phyloP scores from a whole-genome alignment of 2,797 vertebrate genomes.

The Enoplosus armatus region DNA sequence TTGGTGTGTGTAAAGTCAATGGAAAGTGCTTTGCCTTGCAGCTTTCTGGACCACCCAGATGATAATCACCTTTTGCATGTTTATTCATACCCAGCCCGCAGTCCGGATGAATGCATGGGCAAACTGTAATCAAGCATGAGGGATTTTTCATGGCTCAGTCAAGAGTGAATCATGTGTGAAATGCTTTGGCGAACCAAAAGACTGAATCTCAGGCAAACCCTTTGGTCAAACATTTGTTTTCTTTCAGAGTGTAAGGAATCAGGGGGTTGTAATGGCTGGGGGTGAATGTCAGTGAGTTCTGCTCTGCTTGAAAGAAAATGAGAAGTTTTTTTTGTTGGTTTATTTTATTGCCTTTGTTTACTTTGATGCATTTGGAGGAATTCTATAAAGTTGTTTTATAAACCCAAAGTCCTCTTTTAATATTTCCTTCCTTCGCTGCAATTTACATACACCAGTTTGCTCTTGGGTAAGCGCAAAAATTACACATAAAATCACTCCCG shows the following conservation, averaged over 20 bases:
- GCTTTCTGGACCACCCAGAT: conserved; percentile 52
- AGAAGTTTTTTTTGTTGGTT: not conserved
- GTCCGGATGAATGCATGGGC: conserved; percentile 34
- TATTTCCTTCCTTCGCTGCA: not conserved
- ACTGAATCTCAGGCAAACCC: conserved; percentile 58
- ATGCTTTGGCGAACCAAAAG: conserved; percentile 56
- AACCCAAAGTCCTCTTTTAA: not conserved
- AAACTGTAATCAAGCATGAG: conserved; percentile 59
- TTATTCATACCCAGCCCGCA: conserved; percentile 24
- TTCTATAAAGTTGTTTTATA: conserved; percentile 41
- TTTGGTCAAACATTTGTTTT: not conserved
- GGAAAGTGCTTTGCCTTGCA: conserved; percentile 52
- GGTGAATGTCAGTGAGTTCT: not conserved
- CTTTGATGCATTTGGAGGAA: conserved; percentile 28
- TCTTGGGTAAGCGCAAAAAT: not conserved
- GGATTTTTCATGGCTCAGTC: conserved; percentile 26
- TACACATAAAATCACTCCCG: not conserved
- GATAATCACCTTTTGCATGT: conserved; percentile 48
- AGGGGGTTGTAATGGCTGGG: not conserved
- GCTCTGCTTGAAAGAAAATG: conserved; percentile 16
- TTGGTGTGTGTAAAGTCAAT: conserved; percentile 52
- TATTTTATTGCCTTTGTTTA: conserved; percentile 44
- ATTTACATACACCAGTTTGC: not conserved
- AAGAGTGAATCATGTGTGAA: conserved; percentile 31
- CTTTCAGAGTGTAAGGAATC: not conserved